phyloP scores from a whole-genome alignment of 2,888 invertebrate genomes.

The Rhogogaster chlorosoma region DNA sequence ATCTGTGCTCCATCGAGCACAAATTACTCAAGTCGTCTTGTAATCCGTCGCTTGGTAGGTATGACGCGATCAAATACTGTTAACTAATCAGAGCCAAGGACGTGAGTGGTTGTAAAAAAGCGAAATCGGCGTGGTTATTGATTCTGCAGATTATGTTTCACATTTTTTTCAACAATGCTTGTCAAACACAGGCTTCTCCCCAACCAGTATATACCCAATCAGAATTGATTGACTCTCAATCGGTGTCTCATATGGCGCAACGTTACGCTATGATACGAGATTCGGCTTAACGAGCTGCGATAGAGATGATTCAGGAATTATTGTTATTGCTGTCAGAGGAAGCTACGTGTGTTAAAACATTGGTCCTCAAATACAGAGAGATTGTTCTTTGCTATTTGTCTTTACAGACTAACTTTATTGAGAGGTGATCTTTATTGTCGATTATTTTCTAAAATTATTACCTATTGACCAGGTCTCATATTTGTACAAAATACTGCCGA shows the following conservation, averaged over 20 bases:
- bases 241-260: not conserved
- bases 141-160: not conserved
- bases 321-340: not conserved
- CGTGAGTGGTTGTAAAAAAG: conserved; percentile 13
- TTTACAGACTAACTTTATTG: not conserved
- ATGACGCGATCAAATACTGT: conserved; percentile 18
- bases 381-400: conserved; percentile 3
- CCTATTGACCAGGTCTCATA: not conserved
- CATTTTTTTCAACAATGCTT: not conserved
- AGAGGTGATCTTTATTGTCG: not conserved
- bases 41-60: not conserved
- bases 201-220: not conserved
- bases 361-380: not conserved
- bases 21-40: conserved; percentile 31
- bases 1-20: conserved; percentile 31
- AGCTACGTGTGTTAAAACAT: not conserved
- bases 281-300: not conserved
- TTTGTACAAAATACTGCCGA: not conserved
- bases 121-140: conserved; percentile 14
- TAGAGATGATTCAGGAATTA: not conserved
- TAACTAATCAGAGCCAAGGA: conserved; percentile 28
- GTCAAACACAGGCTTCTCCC: not conserved
- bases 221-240: not conserved
- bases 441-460: not conserved
- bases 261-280: not conserved